Evolutionary conservation across 2,113 vertebrate genomes (phyloP).

Genomic region (Bucco capensis): DNA sequence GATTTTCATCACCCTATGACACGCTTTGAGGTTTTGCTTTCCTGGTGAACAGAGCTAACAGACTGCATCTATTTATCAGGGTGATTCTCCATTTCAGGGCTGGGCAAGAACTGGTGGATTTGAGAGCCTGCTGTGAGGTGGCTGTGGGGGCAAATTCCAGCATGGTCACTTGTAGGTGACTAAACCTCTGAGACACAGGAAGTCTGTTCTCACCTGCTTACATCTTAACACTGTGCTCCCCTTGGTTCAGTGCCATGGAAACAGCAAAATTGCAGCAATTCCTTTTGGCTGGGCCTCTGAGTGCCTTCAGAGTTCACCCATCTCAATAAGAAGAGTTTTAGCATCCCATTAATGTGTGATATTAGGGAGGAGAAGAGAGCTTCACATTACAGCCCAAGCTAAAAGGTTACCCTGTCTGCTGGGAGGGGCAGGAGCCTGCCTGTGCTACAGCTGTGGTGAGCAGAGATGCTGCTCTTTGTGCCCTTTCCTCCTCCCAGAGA

Average conservation of each 20-base stretch:
- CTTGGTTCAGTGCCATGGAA: not conserved
- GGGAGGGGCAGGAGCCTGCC: no score
- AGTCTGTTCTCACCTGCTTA: not conserved
- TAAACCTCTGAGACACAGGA: not conserved
- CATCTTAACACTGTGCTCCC: not conserved
- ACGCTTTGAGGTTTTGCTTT: not conserved
- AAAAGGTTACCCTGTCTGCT: no score
- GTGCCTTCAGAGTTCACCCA: not conserved
- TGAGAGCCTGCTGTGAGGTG: not conserved
- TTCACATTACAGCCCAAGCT: fast-evolving
- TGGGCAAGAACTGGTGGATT: not conserved
- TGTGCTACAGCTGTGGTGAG: no score
- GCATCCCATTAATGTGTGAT: not conserved
- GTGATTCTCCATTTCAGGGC: not conserved
- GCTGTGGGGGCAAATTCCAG: not conserved
- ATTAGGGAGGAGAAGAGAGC: not conserved
- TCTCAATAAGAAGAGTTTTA: not conserved
- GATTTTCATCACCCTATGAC: not conserved
- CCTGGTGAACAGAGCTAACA: not conserved
- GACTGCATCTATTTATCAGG: no score
- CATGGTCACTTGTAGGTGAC: not conserved
- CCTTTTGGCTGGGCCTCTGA: not conserved
- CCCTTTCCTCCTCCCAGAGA: no score
- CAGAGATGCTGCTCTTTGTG: no score
- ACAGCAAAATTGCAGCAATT: not conserved